phyloP scores from a whole-genome alignment of 1,140 invertebrate genomes.

The Andricus grossulariae region DNA sequence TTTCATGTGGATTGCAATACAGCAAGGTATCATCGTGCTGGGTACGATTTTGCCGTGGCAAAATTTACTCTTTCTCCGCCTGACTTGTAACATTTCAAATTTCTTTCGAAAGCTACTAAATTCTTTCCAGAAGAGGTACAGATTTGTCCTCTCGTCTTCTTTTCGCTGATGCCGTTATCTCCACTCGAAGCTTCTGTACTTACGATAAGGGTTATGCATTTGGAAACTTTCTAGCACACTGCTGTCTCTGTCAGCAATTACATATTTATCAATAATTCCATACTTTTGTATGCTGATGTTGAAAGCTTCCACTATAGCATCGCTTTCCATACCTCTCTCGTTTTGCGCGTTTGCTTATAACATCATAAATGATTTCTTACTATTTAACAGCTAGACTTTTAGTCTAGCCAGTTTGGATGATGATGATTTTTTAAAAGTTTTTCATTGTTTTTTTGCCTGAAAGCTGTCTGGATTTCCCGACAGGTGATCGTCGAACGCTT shows the following conservation, averaged over 20 bases:
- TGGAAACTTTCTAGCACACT: constrained; percentile 54
- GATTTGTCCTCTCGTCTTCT: constrained; percentile 34
- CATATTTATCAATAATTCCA: constrained; percentile 54
- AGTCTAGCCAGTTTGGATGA: no score
- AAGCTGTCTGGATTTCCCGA: no score
- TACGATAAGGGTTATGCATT: constrained; percentile 41
- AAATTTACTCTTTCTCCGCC: constrained; percentile 68
- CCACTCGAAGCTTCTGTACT: constrained; percentile 43
- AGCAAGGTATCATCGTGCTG: constrained; percentile 55
- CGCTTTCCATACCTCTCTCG: constrained; percentile 67
- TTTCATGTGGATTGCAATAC: constrained; percentile 58
- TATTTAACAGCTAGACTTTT: no score
- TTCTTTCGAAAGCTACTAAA: constrained; percentile 46
- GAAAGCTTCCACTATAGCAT: constrained; percentile 67
- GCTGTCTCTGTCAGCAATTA: constrained; percentile 64
- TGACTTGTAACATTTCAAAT: constrained; percentile 57
- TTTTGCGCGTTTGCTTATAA: no score
- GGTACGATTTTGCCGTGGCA: constrained; percentile 53
- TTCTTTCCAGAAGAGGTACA: constrained; percentile 33
- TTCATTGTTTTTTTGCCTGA: no score
- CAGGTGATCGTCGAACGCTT: no score
- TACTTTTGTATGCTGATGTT: constrained; percentile 51
- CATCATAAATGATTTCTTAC: no score
- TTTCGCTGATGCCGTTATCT: constrained; percentile 41
- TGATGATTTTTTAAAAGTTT: no score